Conservation (phyloP, 2,797 vertebrate species). For the Clarias platycephalus region DNA sequence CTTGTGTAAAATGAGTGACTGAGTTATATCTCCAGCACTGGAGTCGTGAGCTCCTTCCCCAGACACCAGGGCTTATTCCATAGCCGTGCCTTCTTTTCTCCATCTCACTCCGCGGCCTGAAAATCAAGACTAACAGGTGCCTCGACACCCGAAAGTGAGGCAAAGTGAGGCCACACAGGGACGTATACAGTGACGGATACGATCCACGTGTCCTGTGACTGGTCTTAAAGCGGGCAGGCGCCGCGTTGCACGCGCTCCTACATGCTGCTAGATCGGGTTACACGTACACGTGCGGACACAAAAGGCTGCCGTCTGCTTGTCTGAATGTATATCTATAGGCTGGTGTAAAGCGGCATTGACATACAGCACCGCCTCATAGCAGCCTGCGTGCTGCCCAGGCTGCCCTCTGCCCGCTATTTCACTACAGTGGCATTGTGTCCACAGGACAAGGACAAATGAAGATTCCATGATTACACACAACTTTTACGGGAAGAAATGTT, state of each 20-base stretch:
- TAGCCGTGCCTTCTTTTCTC: not conserved
- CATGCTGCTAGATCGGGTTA: constrained; percentile 39
- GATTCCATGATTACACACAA: not conserved
- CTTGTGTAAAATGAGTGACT: constrained; percentile 2
- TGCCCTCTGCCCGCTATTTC: constrained; percentile 25
- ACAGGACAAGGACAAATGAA: not conserved
- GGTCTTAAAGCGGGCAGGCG: constrained; percentile 49
- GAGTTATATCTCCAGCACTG: not conserved
- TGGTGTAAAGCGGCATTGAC: constrained; percentile 41
- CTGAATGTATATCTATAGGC: constrained; percentile 44
- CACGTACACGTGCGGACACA: constrained; percentile 35
- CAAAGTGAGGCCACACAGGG: constrained; percentile 3
- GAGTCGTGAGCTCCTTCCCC: not conserved
- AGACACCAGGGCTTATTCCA: constrained; percentile 4
- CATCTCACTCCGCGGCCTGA: not conserved
- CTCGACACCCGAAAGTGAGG: constrained; percentile 9
- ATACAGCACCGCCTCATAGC: constrained; percentile 34
- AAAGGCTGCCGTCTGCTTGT: constrained; percentile 52
- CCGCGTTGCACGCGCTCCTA: constrained; percentile 44
- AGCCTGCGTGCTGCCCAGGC: constrained; percentile 17
- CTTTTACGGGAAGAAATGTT: not conserved
- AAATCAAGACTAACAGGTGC: constrained; percentile 25
- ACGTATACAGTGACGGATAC: not conserved
- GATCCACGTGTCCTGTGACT: constrained; percentile 41
- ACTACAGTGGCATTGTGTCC: not conserved